Base-by-base conservation (phyloP, 2,113 vertebrate genomes). In the Cephalopterus ornatus region DNA sequence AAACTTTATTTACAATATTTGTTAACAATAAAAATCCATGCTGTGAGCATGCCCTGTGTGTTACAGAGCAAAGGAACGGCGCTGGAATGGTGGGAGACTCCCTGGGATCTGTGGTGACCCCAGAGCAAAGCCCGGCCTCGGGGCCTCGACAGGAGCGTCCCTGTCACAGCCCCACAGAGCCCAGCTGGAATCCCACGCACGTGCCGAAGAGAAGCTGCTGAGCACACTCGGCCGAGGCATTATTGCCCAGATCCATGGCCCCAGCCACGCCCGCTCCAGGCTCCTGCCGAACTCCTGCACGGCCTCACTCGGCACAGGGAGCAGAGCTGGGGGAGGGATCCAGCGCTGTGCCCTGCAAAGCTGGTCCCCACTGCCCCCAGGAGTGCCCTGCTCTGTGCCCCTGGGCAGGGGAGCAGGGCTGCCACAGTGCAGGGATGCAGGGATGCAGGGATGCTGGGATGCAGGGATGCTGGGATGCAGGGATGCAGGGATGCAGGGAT, bases 1-100 rank as follows among this genome's bases (percentile, higher is more conserved):
- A 84, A 85, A 87, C 17, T 83, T 96, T 92, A 95, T 94, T 94
- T 92, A 88, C 95, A 92, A 7, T 37, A 8, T 71, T 65, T 46
- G 59, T 37, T 65, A 67, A 22, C n/a, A 27, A n/a, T 66, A 47
- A 76, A 82, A 80, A 19, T 19, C 82, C 77, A 44, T 91, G 93
- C 88, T 8, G 28, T 13, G 24, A 72, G 89, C 74, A 12, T 16
- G 78, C 72, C 62, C 59, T 10, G 89, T 47, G 92, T 19, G 0
- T 73, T 33, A 8, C 19, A 49, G 61, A 92, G 86, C 49, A 17
- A 56, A 59, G 15, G 66, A 37, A 5, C 2, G 56, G 84, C 77
- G 9, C 26, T 2, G 78, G 47, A 9, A 12, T 6, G 11, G 5
- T 13, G 30, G 52, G 63, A 67, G 37, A 20, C 11, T 28, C 28